Base-by-base conservation (phyloP, 2,888 invertebrate genomes). In the Amphiduros pacificus region DNA sequence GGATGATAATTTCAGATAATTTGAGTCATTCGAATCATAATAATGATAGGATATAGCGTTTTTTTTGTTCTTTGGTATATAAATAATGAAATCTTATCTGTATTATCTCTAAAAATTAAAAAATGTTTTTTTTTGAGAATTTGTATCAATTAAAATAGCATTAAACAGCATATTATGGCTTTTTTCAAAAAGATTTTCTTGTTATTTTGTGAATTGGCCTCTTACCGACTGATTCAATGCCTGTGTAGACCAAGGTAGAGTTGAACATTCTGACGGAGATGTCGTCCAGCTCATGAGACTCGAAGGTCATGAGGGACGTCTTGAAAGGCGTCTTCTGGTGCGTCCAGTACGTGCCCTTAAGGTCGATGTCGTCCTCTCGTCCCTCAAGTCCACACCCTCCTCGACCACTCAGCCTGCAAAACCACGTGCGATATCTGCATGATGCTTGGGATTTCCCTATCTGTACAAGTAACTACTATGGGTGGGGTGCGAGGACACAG, bases 221-320 rank as follows among this genome's bases (percentile, higher is more conserved):
- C 58, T 50, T 51, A 70, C 70, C 63, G 26, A 67, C 62, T 27
- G 64, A 61, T 87, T 84, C 71, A 14, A 80, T 71, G 17, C 78
- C 79, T 26, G 80, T 76, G 83, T 94, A 96, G 26, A 92, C 91
- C 72, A 96, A 87, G 77, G 95, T 91, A 49, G 89, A 87, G 82
- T 92, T 91, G 81, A 94, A 96, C 76, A 94, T 91, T 83, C 91
- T 91, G 72, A 93, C 84, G 77, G 93, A 91, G 17, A 91, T 87
- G 70, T 92, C 91, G 77, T 95, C 84, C 61, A 80, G 91, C 73
- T 94, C 93, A 1, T 90, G 88, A 82, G 94, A 94, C 56, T 91
- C 89, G 65, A 94, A 86, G n/a, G 63, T 52, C 55, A 65, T 56
- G 29, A 96, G 87, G 73, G 91, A 91, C 83, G 94, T 93, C 1